phyloP scores from a whole-genome alignment of 2,113 vertebrate genomes.

The Calypte anna region DNA sequence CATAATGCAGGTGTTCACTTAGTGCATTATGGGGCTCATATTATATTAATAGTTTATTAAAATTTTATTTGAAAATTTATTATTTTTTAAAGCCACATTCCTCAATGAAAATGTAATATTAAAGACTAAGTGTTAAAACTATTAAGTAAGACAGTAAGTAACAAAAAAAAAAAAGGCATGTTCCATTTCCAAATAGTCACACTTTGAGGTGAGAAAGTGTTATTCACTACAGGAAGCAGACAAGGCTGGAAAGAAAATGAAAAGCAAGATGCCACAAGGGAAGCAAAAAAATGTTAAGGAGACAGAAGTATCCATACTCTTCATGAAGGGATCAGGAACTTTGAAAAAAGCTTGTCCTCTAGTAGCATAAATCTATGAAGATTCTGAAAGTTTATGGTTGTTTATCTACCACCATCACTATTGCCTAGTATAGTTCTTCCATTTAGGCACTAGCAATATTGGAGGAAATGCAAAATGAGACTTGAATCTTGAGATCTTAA shows the following conservation, averaged over 20 bases:
- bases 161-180: not conserved
- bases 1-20: not conserved
- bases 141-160: not conserved
- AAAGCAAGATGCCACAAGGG: not conserved
- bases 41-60: not conserved
- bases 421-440: not conserved
- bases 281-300: not conserved
- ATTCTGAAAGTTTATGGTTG: not conserved
- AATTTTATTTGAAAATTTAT: conserved; percentile 10
- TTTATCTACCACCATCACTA: not conserved
- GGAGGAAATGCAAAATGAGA: not conserved
- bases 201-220: not conserved
- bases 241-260: not conserved
- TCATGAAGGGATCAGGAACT: not conserved
- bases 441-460: not conserved
- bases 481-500: not conserved
- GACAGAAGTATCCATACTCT: not conserved
- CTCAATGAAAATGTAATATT: not conserved
- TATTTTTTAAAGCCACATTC: conserved; percentile 2
- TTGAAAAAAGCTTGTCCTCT: not conserved
- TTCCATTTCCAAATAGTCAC: not conserved
- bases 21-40: not conserved
- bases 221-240: not conserved
- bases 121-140: not conserved
- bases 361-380: not conserved